Evolutionary conservation across 2,888 invertebrate species (phyloP).

Genomic region (Cephonodes hylas): DNA sequence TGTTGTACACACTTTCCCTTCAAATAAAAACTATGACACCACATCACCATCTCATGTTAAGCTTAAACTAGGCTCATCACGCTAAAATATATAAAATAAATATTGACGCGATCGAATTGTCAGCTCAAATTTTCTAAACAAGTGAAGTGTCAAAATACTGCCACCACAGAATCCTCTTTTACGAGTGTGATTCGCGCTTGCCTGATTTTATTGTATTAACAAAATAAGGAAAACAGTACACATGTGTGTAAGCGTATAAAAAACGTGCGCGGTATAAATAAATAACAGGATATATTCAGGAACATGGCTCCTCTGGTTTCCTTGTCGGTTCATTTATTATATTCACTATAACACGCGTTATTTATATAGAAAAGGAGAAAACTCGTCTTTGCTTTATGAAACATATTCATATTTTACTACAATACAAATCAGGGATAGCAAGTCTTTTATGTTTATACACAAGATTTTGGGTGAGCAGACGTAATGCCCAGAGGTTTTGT

Average conservation of each 20-base stretch:
- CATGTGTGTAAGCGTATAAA: not conserved
- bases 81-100: too few species aligned
- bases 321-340: constrained; percentile 21
- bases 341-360: constrained; percentile 17
- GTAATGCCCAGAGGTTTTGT: too few species aligned
- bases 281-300: not conserved
- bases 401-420: not conserved
- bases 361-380: constrained; percentile 3
- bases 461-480: not conserved
- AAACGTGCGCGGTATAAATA: not conserved
- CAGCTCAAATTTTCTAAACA: too few species aligned
- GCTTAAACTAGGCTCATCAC: too few species aligned
- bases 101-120: too few species aligned
- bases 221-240: not conserved
- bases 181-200: not conserved
- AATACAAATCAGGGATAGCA: not conserved
- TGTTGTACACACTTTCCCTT: too few species aligned
- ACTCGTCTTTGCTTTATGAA: not conserved
- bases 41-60: too few species aligned
- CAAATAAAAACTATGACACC: too few species aligned
- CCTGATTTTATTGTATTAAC: not conserved
- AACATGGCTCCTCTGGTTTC: not conserved
- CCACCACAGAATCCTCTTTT: not conserved
- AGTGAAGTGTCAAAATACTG: too few species aligned
- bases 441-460: not conserved